A percentile compares a stretch with the other conserved stretches of the same genome.
phyloP scores from a whole-genome alignment of 30 jellyfish, hydroid and myxozoan species.

The Morbakka virulenta region DNA sequence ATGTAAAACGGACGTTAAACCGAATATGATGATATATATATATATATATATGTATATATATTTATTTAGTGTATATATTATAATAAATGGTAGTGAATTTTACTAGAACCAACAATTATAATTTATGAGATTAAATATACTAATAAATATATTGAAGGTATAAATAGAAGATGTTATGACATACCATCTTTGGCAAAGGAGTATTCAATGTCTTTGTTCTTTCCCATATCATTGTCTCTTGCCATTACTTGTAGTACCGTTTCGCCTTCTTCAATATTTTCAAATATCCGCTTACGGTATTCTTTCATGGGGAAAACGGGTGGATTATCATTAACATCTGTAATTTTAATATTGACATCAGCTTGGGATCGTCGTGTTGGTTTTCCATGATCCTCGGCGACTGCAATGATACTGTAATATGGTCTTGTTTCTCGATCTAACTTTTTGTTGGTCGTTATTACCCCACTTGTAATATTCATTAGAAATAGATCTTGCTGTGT shows the following conservation, averaged over 20 bases:
- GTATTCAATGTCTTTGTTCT: slow-evolving; percentile 44
- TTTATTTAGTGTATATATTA: too few species aligned
- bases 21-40: too few species aligned
- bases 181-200: slow-evolving; percentile 39
- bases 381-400: slow-evolving; percentile 86
- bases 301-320: slow-evolving; percentile 52
- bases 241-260: slow-evolving; percentile 73
- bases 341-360: slow-evolving; percentile 52
- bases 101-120: too few species aligned
- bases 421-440: slow-evolving; percentile 76
- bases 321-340: slow-evolving; percentile 85
- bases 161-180: too few species aligned
- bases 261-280: slow-evolving; percentile 53
- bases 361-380: slow-evolving; percentile 66
- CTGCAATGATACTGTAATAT: slow-evolving; percentile 38
- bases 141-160: too few species aligned
- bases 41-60: too few species aligned
- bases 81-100: too few species aligned
- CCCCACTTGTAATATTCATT: slow-evolving; percentile 54
- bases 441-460: slow-evolving; percentile 49
- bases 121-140: too few species aligned
- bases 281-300: slow-evolving; percentile 34
- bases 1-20: too few species aligned
- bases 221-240: slow-evolving; percentile 51
- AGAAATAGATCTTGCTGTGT: slow-evolving; percentile 58